Conservation (phyloP, 2,113 vertebrate genomes). For the Atherinomorus stipes region DNA sequence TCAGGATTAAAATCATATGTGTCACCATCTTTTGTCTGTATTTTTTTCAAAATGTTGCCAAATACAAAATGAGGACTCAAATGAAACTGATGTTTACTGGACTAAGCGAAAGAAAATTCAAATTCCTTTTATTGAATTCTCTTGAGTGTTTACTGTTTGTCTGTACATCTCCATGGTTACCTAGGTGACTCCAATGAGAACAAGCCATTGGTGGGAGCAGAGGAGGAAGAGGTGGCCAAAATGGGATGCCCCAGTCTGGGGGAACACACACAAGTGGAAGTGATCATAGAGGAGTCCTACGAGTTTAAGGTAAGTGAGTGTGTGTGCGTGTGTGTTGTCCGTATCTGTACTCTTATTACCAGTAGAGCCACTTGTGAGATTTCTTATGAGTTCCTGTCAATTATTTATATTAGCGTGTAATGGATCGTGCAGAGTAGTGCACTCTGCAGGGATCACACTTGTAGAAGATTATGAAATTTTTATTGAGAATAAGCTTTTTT, state of each 20-base stretch:
- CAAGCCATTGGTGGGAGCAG: constrained; percentile 78
- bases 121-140: not conserved
- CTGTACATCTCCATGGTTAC: constrained; percentile 10
- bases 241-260: constrained; percentile 86
- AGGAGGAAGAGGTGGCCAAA: constrained; percentile 84
- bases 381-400: not conserved
- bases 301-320: constrained; percentile 82
- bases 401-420: constrained; percentile 5
- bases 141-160: too few species aligned
- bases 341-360: not conserved
- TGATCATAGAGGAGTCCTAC: constrained; percentile 86
- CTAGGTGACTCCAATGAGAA: constrained; percentile 86
- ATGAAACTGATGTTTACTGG: too few species aligned
- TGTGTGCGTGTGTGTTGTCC: not conserved
- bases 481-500: constrained; percentile 20
- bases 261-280: constrained; percentile 80
- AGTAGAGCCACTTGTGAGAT: not conserved
- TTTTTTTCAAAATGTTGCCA: too few species aligned
- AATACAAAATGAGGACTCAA: not conserved
- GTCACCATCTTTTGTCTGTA: too few species aligned
- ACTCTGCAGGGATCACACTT: constrained; percentile 29
- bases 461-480: constrained; percentile 6
- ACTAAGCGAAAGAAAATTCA: too few species aligned
- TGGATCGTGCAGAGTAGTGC: not conserved
- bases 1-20: too few species aligned